Percentiles rank a stretch among this genome's conserved stretches.
Evolutionary conservation across 2,797 vertebrate genomes (phyloP).

Genomic region (Onychomys torridus): DNA sequence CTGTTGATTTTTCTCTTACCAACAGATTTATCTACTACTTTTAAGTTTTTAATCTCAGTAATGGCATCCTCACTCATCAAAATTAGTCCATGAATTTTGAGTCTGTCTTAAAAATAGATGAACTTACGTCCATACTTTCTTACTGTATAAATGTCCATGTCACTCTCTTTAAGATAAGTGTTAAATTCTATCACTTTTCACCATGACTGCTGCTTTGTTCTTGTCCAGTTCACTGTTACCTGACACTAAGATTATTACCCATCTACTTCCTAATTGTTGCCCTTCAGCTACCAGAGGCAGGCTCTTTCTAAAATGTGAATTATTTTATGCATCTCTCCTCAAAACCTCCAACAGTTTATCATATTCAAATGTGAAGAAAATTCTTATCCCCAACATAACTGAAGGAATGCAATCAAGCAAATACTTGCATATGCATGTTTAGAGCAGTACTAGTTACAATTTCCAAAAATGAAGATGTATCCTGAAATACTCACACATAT

Average conservation of each 20-base stretch:
- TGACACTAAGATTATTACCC: not conserved
- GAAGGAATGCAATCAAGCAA: not conserved
- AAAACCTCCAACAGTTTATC: not conserved
- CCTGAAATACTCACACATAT: not conserved
- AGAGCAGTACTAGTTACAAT: not conserved
- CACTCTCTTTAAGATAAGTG: not conserved
- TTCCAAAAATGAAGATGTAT: not conserved
- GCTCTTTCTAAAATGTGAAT: not conserved
- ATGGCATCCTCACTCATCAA: not conserved
- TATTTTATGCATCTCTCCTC: slow-evolving; percentile 1
- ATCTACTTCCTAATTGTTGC: not conserved
- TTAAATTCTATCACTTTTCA: not conserved
- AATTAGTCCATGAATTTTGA: not conserved
- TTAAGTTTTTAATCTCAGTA: not conserved
- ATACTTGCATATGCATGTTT: not conserved
- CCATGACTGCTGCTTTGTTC: not conserved
- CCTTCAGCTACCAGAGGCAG: not conserved
- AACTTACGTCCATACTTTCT: not conserved
- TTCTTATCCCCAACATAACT: not conserved
- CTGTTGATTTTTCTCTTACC: not conserved
- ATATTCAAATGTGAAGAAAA: slow-evolving; percentile 37
- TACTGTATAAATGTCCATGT: not conserved
- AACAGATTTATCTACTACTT: slow-evolving; percentile 62
- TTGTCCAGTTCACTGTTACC: not conserved
- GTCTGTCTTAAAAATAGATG: slow-evolving; percentile 21